phyloP scores from a whole-genome alignment of 2,888 invertebrate genomes.

The Parascotia fuliginaria region DNA sequence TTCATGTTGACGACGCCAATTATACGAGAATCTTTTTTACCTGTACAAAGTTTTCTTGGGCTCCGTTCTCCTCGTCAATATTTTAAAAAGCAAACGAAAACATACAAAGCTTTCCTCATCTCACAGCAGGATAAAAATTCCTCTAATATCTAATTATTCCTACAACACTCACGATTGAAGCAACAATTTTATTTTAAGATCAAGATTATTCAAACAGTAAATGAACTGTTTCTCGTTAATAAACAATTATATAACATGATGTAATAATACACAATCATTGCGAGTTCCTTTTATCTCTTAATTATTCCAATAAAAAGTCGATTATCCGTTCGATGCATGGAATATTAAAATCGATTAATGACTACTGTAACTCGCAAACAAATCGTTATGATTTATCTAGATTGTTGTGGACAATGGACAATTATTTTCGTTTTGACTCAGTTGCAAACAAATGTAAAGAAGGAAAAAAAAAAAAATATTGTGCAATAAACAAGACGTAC shows the following conservation, averaged over 20 bases:
- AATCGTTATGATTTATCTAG: conserved; percentile 6
- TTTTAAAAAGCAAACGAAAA: too few species aligned
- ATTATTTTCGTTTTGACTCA: conserved; percentile 2
- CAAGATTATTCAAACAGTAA: conserved; percentile 7
- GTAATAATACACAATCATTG: conserved; percentile 52
- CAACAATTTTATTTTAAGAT: not conserved
- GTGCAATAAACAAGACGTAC: too few species aligned
- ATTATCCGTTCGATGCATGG: conserved; percentile 30
- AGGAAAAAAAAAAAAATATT: conserved; percentile 18
- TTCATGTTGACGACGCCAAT: too few species aligned
- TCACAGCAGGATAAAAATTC: too few species aligned
- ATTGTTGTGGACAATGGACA: conserved; percentile 10
- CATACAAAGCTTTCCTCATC: too few species aligned
- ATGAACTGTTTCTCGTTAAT: conserved; percentile 22
- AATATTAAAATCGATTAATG: conserved; percentile 31
- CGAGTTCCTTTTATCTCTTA: conserved; percentile 26
- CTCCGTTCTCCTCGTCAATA: too few species aligned
- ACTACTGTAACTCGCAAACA: conserved; percentile 20
- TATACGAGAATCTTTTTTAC: too few species aligned
- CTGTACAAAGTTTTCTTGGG: too few species aligned
- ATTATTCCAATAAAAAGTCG: conserved; percentile 32
- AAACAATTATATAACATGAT: conserved; percentile 43
- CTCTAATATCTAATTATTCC: too few species aligned
- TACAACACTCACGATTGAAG: too few species aligned
- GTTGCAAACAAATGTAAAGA: conserved; percentile 8